phyloP scores from a whole-genome alignment of 37 sponge, comb jelly and placozoan species.

The Geodia barretti region DNA sequence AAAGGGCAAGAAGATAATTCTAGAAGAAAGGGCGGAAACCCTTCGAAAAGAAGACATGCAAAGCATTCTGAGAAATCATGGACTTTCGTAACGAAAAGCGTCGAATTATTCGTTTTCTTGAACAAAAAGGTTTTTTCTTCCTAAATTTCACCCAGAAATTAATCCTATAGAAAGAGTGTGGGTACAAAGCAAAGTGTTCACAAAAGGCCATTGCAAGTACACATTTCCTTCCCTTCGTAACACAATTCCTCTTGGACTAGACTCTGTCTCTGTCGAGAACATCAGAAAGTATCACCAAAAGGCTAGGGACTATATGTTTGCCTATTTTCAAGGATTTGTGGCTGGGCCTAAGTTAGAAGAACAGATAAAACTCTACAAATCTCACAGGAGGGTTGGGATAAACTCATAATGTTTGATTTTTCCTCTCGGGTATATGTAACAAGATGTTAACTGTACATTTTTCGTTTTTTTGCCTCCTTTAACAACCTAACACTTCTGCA shows the following conservation, averaged over 20 bases:
- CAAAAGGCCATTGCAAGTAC: constrained; percentile 19
- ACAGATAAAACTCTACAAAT: constrained; percentile 16
- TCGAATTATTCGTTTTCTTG: neutral
- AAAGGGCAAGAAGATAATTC: constrained; percentile 34
- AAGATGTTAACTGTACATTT: too few relatives aligned
- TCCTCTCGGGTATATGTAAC: too few relatives aligned
- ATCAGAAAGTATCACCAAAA: constrained; percentile 26
- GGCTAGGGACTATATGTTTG: constrained; percentile 24
- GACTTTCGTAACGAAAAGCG: constrained; percentile 32
- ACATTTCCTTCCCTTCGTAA: neutral
- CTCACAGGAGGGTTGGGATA: constrained; percentile 8
- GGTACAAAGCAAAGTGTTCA: constrained; percentile 19
- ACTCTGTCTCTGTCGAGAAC: neutral
- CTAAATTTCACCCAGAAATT: constrained; percentile 40
- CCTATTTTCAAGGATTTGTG: constrained; percentile 26
- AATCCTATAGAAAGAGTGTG: constrained; percentile 39
- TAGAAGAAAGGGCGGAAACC: constrained; percentile 8
- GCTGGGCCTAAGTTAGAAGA: constrained; percentile 17
- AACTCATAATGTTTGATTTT: neutral
- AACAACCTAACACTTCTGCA: too few relatives aligned
- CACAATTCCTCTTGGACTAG: neutral
- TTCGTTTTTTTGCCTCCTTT: too few relatives aligned
- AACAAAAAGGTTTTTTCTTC: constrained; percentile 28
- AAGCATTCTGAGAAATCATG: constrained; percentile 10
- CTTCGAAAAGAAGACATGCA: constrained; percentile 13